These are phyloP conservation scores for Capra hircus DNA, from an alignment of 2,113 vertebrate genomes.

Conservation along the genomic window DNA sequence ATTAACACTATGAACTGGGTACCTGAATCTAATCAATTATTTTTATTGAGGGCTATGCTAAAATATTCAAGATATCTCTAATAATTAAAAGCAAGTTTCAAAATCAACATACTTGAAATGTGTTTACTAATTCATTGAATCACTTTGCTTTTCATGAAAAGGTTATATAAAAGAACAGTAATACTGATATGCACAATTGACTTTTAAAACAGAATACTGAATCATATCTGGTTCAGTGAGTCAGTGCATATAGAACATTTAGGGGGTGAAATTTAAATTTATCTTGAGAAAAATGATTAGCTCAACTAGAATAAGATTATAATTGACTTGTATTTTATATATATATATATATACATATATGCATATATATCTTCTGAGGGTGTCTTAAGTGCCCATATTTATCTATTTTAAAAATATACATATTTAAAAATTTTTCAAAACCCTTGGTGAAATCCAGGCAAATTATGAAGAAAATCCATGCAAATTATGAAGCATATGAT, in stretches of 20 bases:
- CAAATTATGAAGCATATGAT: not conserved
- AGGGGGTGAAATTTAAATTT: not conserved
- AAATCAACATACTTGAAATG: not conserved
- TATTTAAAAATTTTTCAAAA: not conserved
- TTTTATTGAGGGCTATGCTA: not conserved
- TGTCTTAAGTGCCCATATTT: not conserved
- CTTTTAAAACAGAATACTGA: not conserved
- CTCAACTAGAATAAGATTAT: not conserved
- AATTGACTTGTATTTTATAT: not conserved
- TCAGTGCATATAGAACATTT: not conserved
- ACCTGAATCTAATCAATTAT: not conserved
- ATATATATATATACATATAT: not conserved
- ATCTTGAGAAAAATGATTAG: not conserved
- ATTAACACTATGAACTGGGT: not conserved
- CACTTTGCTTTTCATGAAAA: not conserved
- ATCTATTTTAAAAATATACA: not conserved
- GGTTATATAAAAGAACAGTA: not conserved
- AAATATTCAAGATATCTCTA: not conserved
- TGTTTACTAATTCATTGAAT: not conserved
- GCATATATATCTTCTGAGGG: not conserved
- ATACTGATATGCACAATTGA: not conserved
- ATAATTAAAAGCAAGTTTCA: not conserved
- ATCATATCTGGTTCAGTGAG: not conserved
- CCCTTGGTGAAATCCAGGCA: not conserved
- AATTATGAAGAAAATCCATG: not conserved